A percentile compares a stretch with the other conserved stretches of the same genome.
These are phyloP conservation scores for Meganola albula DNA, from an alignment of 2,888 invertebrate species.

Conservation along the genomic window DNA sequence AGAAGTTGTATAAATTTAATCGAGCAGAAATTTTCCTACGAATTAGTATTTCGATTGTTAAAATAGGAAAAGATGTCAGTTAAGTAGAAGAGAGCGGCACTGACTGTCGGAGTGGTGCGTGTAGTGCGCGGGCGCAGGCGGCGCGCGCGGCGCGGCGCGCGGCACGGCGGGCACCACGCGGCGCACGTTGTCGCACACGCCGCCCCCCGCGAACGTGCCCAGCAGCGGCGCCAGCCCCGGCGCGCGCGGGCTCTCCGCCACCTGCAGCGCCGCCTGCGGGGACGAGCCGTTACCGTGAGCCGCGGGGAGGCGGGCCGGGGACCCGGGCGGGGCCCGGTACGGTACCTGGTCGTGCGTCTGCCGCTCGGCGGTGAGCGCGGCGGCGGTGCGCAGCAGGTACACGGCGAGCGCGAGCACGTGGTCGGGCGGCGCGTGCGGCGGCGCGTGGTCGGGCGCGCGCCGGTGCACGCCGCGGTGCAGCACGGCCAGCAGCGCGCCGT, in stretches of 20 bases:
- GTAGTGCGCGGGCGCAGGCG: slow-evolving; percentile 16
- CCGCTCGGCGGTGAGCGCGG: slow-evolving; percentile 64
- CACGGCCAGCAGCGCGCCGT: slow-evolving; percentile 84
- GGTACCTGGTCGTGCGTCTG: slow-evolving; percentile 26
- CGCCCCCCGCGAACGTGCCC: slow-evolving; percentile 84
- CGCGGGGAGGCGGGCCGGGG: neutral
- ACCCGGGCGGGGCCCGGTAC: neutral
- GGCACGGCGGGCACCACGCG: slow-evolving; percentile 80
- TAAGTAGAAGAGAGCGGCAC: too few relatives aligned
- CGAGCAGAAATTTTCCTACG: too few relatives aligned
- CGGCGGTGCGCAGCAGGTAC: slow-evolving; percentile 91
- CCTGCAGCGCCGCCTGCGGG: slow-evolving; percentile 38
- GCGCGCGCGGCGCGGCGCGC: slow-evolving; percentile 45
- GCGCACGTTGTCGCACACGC: slow-evolving; percentile 86
- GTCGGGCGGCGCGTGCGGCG: slow-evolving; percentile 81
- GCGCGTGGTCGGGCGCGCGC: slow-evolving; percentile 82
- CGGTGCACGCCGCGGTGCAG: slow-evolving; percentile 89
- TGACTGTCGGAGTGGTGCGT: slow-evolving; percentile 23
- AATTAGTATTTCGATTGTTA: too few relatives aligned
- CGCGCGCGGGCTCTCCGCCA: slow-evolving; percentile 29
- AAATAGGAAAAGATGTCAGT: too few relatives aligned
- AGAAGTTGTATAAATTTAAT: too few relatives aligned
- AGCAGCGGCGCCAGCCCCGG: slow-evolving; percentile 46
- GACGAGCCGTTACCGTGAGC: neutral
- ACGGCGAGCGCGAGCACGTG: slow-evolving; percentile 91